A percentile compares a stretch with the other conserved stretches of the same genome.
Conservation (phyloP, 2,797 vertebrate species). For the Silurus lanzhouensis region DNA sequence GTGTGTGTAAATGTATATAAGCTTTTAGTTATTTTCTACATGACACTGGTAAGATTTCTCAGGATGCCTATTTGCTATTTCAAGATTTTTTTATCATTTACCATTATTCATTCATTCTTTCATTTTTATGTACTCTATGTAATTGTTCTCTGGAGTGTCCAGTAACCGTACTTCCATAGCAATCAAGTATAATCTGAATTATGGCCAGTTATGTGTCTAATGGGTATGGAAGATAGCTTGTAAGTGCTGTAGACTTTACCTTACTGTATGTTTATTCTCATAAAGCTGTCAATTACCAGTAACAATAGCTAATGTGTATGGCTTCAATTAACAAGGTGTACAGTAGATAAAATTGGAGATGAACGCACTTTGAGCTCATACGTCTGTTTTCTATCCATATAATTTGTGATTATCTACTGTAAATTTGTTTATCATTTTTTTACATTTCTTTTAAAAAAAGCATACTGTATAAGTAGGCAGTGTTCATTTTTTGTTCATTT, state of each 20-base stretch:
- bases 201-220: not conserved
- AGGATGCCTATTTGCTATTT: slow-evolving; percentile 40
- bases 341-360: not conserved
- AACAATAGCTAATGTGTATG: slow-evolving; percentile 29
- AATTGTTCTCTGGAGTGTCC: slow-evolving; percentile 1
- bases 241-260: not conserved
- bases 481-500: slow-evolving; percentile 7
- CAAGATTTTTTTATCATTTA: not conserved
- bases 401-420: slow-evolving; percentile 7
- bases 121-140: slow-evolving; percentile 7
- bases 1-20: slow-evolving; percentile 17
- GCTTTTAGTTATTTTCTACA: slow-evolving; percentile 14
- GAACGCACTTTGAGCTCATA: slow-evolving; percentile 7
- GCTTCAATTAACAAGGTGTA: slow-evolving; percentile 21
- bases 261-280: not conserved
- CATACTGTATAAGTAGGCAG: not conserved
- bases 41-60: slow-evolving; percentile 41
- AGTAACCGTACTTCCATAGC: not conserved
- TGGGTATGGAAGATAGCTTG: not conserved
- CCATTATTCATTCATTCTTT: not conserved
- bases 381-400: not conserved
- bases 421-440: not conserved
- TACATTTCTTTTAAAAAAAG: not conserved
- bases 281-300: slow-evolving; percentile 21
- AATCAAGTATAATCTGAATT: not conserved